Percentiles rank a stretch among this genome's conserved stretches.
Conservation (phyloP, 2,888 invertebrate species). For the Melinaea marsaeus region DNA sequence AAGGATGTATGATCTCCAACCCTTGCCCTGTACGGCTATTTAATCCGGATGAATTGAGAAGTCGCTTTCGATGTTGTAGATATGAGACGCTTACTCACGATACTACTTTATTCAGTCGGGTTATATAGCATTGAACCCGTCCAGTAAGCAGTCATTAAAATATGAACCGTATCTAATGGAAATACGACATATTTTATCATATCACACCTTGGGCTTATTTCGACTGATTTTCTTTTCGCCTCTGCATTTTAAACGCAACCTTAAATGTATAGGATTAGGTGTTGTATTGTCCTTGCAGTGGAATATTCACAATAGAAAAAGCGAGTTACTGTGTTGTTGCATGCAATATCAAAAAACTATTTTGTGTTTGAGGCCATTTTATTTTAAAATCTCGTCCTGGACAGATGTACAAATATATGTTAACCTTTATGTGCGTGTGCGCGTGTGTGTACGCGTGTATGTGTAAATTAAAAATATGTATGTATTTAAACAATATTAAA, state of each 20-base stretch:
- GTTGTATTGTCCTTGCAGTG: constrained; percentile 20
- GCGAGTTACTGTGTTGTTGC: not conserved
- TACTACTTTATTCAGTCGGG: constrained; percentile 46
- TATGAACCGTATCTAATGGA: constrained; percentile 28
- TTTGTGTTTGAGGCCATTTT: not conserved
- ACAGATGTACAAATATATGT: constrained; percentile 52
- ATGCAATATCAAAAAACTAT: not conserved
- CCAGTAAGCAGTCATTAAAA: constrained; percentile 45
- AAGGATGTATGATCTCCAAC: constrained; percentile 27
- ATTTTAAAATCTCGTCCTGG: constrained; percentile 9
- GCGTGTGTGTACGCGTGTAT: not conserved
- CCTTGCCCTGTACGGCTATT: constrained; percentile 34
- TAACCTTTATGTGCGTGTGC: constrained; percentile 42
- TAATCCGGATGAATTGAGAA: constrained; percentile 45
- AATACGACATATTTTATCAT: constrained; percentile 14
- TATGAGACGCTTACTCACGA: constrained; percentile 45
- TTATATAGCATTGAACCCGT: constrained; percentile 51
- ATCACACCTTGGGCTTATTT: constrained; percentile 37
- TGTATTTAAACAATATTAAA: not conserved
- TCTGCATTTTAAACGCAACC: constrained; percentile 13
- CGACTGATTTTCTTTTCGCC: constrained; percentile 26
- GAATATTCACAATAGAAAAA: constrained; percentile 5
- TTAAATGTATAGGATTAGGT: constrained; percentile 17
- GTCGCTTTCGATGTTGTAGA: constrained; percentile 55
- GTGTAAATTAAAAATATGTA: not conserved